These are phyloP conservation scores for Hippolais icterina DNA, from an alignment of 2,113 vertebrate species.

Conservation along the genomic window DNA sequence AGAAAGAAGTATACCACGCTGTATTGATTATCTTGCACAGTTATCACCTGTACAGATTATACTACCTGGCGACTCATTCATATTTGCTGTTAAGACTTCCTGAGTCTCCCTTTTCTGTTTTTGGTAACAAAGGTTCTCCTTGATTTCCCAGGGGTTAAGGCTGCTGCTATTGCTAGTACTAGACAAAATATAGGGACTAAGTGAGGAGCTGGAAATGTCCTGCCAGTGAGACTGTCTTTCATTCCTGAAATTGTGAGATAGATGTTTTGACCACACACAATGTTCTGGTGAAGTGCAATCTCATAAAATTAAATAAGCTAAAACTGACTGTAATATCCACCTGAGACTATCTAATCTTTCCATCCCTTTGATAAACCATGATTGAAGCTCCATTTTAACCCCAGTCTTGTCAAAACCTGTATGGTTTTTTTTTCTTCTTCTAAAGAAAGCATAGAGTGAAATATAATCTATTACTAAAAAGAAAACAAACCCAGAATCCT, in stretches of 20 bases:
- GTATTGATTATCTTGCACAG: neutral
- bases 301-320: neutral
- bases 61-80: accelerated
- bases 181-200: neutral
- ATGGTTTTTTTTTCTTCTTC: neutral
- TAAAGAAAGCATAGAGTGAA: neutral
- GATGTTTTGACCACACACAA: neutral
- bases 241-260: neutral
- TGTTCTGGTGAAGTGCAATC: neutral
- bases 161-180: neutral
- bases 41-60: neutral
- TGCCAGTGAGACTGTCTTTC: neutral
- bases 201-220: neutral
- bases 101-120: neutral
- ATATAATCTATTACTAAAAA: neutral
- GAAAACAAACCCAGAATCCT: neutral
- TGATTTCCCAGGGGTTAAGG: neutral
- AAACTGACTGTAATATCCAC: neutral
- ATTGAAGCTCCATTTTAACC: neutral
- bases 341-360: neutral
- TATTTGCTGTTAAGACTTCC: neutral
- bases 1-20: neutral
- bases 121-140: neutral
- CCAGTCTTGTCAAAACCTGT: neutral
- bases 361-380: neutral